Evolutionary conservation across 2,888 invertebrate species (phyloP).

Genomic region (Synanthedon vespiformis): DNA sequence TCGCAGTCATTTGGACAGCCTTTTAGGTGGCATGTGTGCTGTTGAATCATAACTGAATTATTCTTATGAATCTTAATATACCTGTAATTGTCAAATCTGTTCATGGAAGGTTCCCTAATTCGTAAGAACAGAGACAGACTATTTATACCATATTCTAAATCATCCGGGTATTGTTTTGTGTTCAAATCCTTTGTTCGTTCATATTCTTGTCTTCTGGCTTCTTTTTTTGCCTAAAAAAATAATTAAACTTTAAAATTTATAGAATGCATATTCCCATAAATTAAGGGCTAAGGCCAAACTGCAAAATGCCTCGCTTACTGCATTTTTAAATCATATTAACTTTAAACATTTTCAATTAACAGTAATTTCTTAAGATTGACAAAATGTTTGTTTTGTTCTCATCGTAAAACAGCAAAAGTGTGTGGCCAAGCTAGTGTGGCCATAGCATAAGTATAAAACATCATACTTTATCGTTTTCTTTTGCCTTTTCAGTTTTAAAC

Average conservation of each 20-base stretch:
- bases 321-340: too few species aligned
- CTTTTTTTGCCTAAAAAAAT: conserved; percentile 38
- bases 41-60: too few species aligned
- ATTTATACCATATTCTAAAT: conserved; percentile 65
- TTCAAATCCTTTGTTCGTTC: conserved; percentile 26
- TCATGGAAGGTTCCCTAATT: conserved; percentile 74
- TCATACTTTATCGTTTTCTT: conserved; percentile 60
- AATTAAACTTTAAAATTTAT: conserved; percentile 10
- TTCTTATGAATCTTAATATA: conserved; percentile 12
- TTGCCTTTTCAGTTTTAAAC: conserved; percentile 72
- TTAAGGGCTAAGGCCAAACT: neutral
- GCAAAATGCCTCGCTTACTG: too few species aligned
- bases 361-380: too few species aligned
- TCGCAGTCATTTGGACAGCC: too few species aligned
- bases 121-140: conserved; percentile 75
- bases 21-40: too few species aligned
- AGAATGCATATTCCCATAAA: neutral
- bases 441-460: too few species aligned
- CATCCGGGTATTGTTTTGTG: conserved; percentile 49
- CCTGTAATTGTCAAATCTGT: conserved; percentile 72
- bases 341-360: too few species aligned
- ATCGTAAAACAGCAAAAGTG: too few species aligned
- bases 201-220: conserved; percentile 33
- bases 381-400: too few species aligned
- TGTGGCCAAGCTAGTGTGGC: too few species aligned